Base-by-base conservation (phyloP, 1,140 invertebrate genomes). In the Nylanderia fulva region DNA sequence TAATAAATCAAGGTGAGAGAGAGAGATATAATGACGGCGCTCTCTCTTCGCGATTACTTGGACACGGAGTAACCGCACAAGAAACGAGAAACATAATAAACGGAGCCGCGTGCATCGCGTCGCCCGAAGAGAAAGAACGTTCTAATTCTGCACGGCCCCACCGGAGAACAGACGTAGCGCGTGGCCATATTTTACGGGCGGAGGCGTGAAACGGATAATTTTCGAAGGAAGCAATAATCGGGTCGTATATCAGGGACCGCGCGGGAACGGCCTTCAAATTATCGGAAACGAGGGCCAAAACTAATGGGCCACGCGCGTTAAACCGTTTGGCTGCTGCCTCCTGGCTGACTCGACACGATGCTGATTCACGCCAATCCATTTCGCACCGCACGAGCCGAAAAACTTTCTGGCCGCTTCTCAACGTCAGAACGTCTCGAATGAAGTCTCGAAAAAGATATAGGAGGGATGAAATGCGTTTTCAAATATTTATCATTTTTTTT, bases 201-300 rank as follows among this genome's bases (percentile, higher is more conserved):
- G 89, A 88, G 91, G 92, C 92, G 92, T 93, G 91, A 93, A 92
- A 93, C 91, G 87, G 91, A 93, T 93, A 93, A 93, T 93, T 93
- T 93, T 89, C 76, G 77, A 86, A 87, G 91, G 90, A 90, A 92
- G 82, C 90, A 86, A 91, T 91, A 89, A 48, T 86, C 83, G 85
- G 92, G 92, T 93, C 93, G 91, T 93, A 93, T 92, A 93, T 93
- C 92, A 93, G 85, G 75, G 29, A 33, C 61, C 72, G 72, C 75
- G 56, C 69, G 58, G n/a, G n/a, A 87, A 74, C 84, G 58, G 86
- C 79, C 86, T 92, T 93, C 90, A 92, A 94, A 94, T 94, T 94
- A 94, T 94, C 92, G 92, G 90, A 94, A 94, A 94, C 93, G 90
- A 94, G 92, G 91, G 90, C 90, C 89, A 90, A 76, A 92, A 93